Base-by-base conservation (phyloP, 2,113 vertebrate genomes). In the Micronisus gabar region DNA sequence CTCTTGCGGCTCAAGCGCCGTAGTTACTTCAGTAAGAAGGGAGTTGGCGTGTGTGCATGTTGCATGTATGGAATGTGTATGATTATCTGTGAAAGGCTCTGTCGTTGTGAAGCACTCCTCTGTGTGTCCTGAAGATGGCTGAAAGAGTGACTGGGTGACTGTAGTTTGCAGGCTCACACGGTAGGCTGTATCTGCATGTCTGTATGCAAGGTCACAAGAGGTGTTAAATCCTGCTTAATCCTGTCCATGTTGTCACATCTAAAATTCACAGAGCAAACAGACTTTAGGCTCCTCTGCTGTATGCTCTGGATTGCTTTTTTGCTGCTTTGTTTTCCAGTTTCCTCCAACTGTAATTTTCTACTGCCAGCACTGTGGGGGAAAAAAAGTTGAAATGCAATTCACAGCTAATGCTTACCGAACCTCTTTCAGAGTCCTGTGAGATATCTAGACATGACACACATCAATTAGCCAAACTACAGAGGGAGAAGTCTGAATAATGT, bases 1-100 rank as follows among this genome's bases (percentile, higher is more conserved):
- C 11, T 55, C 26, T 38, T 15, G 5, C 0, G 1, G 43, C 45
- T 82, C 50, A 4, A 58, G 32, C 0, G 4, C 45, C 0, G 0
- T 22, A 10, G 27, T 23, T 58, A 52, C 22, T 61, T 59, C 21
- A 34, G 1, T 7, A 48, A 53, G 41, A 50, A 79, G 11, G 10
- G 65, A 58, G 14, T 7, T 38, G 13, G 32, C 3, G 2, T 50
- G 22, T 27, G 29, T 40, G 4, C 6, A 2, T 6, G 19, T 0
- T 40, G 19, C 4, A 19, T 0, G 0, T 40, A 13, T 14, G n/a
- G 59, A 67, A 62, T 7, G 11, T 10, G 29, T 15, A n/a, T 14
- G 32, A 38, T 47, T 45, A 15, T 18, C 17, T 26, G 43, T 20
- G 16, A 45, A 36, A 48, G 30, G 59, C 38, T 41, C 16, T 13